Percentiles rank a stretch among this genome's conserved stretches.
These are phyloP conservation scores for Entomyzon cyanotis DNA, from an alignment of 2,113 vertebrate genomes.

Conservation along the genomic window DNA sequence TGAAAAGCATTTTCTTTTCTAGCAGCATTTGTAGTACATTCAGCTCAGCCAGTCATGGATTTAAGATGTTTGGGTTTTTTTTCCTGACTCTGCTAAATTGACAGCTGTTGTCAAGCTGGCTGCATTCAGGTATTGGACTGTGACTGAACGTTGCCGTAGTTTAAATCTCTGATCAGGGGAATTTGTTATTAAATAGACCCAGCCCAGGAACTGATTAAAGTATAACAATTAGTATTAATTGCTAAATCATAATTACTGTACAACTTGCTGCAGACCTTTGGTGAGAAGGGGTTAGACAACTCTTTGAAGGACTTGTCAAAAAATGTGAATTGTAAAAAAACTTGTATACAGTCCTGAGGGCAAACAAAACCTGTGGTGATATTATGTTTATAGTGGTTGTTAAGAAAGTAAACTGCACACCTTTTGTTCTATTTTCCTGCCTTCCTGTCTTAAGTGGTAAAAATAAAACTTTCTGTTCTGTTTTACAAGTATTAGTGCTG, in stretches of 20 bases:
- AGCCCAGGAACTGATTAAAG: neutral
- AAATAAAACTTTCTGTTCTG: neutral
- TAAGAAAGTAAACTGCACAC: neutral
- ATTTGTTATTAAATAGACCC: neutral
- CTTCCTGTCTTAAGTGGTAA: neutral
- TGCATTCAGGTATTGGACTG: neutral
- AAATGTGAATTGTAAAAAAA: neutral
- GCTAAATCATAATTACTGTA: neutral
- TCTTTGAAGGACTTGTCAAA: neutral
- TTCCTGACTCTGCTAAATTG: neutral
- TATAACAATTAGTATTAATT: neutral
- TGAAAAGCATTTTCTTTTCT: neutral
- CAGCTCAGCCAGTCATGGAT: neutral
- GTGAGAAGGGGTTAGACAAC: neutral
- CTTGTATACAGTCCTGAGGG: neutral
- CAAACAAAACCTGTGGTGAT: neutral
- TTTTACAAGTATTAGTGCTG: neutral
- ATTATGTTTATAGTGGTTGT: neutral
- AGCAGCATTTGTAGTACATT: neutral
- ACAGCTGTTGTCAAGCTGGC: neutral
- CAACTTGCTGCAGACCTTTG: neutral
- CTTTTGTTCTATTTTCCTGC: neutral
- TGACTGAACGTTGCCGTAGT: neutral
- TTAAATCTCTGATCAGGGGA: neutral
- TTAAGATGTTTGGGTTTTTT: neutral